Percentiles rank a stretch among this genome's conserved stretches.
Conservation (phyloP, 2,113 vertebrate genomes). For the Python bivittatus region DNA sequence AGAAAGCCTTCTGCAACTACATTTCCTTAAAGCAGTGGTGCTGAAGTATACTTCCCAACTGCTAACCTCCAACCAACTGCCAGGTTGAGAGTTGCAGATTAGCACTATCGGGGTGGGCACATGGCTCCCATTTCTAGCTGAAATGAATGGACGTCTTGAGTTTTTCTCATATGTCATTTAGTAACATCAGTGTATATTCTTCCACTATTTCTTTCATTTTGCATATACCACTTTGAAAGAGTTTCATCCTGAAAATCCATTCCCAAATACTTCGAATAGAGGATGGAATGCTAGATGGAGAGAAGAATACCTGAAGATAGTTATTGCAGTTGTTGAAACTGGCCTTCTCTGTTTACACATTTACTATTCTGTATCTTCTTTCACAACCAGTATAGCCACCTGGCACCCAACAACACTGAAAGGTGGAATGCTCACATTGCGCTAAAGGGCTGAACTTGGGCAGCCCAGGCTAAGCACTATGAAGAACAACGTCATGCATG, state of each 20-base stretch:
- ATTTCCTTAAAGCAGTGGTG: background rate
- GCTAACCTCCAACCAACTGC: too few species aligned
- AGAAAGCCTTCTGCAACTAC: background rate
- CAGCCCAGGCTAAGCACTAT: background rate
- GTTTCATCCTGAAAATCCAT: background rate
- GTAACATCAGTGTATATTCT: background rate
- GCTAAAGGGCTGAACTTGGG: background rate
- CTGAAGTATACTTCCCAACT: background rate
- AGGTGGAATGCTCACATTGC: too few species aligned
- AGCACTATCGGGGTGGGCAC: too few species aligned
- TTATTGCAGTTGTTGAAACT: background rate
- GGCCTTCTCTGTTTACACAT: too few species aligned
- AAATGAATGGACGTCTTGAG: background rate
- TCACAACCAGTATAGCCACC: too few species aligned
- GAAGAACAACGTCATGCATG: background rate
- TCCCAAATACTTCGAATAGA: background rate
- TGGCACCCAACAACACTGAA: background rate
- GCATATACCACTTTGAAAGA: background rate
- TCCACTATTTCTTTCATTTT: background rate
- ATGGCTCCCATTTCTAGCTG: too few species aligned
- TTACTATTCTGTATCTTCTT: too few species aligned
- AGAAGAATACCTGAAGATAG: background rate
- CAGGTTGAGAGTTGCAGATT: too few species aligned
- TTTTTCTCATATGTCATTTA: background rate
- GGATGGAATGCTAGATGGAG: background rate